Evolutionary conservation across 1,140 invertebrate genomes (phyloP), one percentile per base, ranked within the genome.

Genomic region (Pseudomyrmex gracilis): DNA sequence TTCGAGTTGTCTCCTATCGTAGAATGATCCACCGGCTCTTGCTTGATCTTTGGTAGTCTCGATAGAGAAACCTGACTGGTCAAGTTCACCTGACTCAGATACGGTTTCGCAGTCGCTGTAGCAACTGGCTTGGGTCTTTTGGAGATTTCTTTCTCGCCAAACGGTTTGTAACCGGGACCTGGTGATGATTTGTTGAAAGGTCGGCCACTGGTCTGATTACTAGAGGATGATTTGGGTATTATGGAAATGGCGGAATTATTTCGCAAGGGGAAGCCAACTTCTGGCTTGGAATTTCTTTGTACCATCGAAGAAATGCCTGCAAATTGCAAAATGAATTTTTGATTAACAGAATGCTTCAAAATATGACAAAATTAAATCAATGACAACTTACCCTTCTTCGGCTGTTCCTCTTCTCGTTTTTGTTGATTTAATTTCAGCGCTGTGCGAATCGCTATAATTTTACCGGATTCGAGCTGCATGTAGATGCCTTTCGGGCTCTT

Each of bases 401-500:
- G 93, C 0, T 34, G 34, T n/a, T 95, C 95, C 9, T 95, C 94
- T 55, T 95, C 95, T 24, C 95, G 94, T 43, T 95, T 95, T 91
- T 96, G 96, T 85, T 96, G 96, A 73, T 96, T 96, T 8, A 96
- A 94, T 93, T 97, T 97, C 34, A 97, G 95, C 0, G 97, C 96
- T 0, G 97, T 97, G 87, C 97, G 96, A 82, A 99, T 98, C n/a
- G 98, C 98, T 90, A 99, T 98, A 80, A 99, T 98, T 95, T 98
- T 98, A n/a, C 98, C 98, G 90, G 98, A 98, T 91, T 98, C 98
- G 24, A 99, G 94, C 86, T 99, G 97, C 96, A 99, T 98, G 93
- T 99, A 99, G 82, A 99, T 98, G 49, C 98, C 98, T 94, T 99
- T 99, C 0, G 98, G 97, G 17, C 98, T 99, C 92, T 98, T 98